phyloP scores from a whole-genome alignment of 2,888 invertebrate species.

The Rosalia funebris region DNA sequence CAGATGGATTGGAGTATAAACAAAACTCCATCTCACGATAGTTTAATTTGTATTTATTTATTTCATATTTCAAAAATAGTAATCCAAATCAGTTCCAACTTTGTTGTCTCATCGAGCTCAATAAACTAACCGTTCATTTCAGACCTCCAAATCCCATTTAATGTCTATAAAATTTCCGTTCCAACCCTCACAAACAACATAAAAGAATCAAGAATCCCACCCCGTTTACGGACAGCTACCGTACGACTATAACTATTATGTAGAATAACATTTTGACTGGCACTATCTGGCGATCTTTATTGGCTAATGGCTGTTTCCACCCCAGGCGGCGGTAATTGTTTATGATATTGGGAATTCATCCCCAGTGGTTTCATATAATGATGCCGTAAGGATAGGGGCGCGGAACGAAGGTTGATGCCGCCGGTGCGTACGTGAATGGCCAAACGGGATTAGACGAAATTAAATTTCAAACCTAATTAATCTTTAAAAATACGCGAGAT shows the following conservation, averaged over 20 bases:
- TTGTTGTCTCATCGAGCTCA: no score
- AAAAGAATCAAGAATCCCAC: neutral
- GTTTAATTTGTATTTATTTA: no score
- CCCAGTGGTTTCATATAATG: slow-evolving; percentile 27
- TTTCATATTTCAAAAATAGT: no score
- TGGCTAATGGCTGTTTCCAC: slow-evolving; percentile 35
- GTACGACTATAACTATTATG: slow-evolving; percentile 22
- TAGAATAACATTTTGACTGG: slow-evolving; percentile 32
- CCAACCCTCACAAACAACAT: no score
- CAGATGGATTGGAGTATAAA: no score
- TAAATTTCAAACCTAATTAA: neutral
- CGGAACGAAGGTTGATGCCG: neutral
- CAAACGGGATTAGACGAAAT: neutral
- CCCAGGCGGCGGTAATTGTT: slow-evolving; percentile 34
- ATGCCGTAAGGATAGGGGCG: slow-evolving; percentile 10
- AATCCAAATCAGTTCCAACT: no score
- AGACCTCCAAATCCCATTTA: no score
- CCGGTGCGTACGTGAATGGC: neutral
- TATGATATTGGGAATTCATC: slow-evolving; percentile 33
- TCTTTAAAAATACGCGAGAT: neutral
- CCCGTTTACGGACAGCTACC: neutral
- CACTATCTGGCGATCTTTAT: slow-evolving; percentile 36
- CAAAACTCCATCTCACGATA: no score
- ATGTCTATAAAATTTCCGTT: no score
- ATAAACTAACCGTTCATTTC: no score